A percentile compares a stretch with the other conserved stretches of the same genome.
phyloP scores from a whole-genome alignment of 1,140 invertebrate genomes.

The Eulimnadia texana region DNA sequence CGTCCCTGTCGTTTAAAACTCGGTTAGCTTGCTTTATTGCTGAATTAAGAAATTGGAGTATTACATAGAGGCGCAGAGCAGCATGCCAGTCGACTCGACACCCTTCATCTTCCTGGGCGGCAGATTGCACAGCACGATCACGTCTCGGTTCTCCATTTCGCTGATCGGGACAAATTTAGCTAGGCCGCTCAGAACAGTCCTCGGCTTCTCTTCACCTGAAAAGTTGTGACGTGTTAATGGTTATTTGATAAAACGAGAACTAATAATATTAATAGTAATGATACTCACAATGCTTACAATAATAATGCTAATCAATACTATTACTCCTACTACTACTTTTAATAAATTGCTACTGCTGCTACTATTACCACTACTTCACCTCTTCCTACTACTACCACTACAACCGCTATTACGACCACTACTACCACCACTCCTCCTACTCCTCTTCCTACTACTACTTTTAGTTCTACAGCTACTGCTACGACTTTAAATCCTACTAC shows the following conservation, averaged over 20 bases:
- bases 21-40: too few relatives aligned
- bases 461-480: too few relatives aligned
- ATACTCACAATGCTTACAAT: background rate
- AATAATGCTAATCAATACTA: background rate
- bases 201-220: constrained; percentile 38
- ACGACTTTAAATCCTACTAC: too few relatives aligned
- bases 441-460: too few relatives aligned
- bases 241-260: background rate
- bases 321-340: too few relatives aligned
- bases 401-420: too few relatives aligned
- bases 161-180: constrained; percentile 78
- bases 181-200: constrained; percentile 73
- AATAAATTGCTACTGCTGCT: too few relatives aligned
- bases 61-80: constrained; percentile 74
- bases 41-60: constrained; percentile 22
- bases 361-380: too few relatives aligned
- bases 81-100: constrained; percentile 75
- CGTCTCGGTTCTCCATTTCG: constrained; percentile 69
- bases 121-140: constrained; percentile 81
- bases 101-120: constrained; percentile 89
- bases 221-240: constrained; percentile 18
- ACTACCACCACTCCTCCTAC: too few relatives aligned
- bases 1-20: constrained; percentile 32
- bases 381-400: too few relatives aligned
- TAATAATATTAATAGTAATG: background rate